Evolutionary conservation across 2,113 vertebrate species (phyloP), one percentile per base, ranked within the genome.

Genomic region (Xenotilapia longispinis): DNA sequence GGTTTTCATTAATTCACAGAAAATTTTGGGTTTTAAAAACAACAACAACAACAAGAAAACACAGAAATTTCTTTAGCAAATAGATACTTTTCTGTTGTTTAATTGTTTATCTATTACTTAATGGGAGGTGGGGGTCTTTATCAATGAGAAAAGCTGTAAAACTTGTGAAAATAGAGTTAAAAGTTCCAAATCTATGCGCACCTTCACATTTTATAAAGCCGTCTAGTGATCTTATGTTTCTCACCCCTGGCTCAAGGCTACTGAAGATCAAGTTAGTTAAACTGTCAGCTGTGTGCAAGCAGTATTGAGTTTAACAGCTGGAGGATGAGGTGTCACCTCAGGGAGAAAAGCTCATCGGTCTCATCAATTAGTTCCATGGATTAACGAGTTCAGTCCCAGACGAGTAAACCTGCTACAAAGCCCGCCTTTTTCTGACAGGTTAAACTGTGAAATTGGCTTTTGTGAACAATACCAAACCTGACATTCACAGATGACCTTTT

Each of bases 361-460:
- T 57, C 79, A 8, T 58, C 80, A 81, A 45, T 81, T 81, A 60
- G 54, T 81, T 81, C 36, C 38, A 33, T 15, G 49, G 12, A 84
- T 73, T 45, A 55, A 51, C 1, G 5, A 7, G 7, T 65, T 83
- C 42, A 8, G 4, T 36, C 45, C 8, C n/a, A 33, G 28, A 83
- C 0, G 3, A 38, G 58, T 70, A 70, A 83, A 68, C 63, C 60
- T 17, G n/a, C 70, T 31, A 49, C 70, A 78, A 78, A 31, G 17
- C 1, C 70, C 2, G 10, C 42, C 8, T 47, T 75, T 73, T 73
- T 73, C 14, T 49, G 23, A 31, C 45, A 49, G 26, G 70, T 31
- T 78, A 49, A 78, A 78, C 45, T 78, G 26, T 47, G 70, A 31
- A 78, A 78, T 65, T 45, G 0, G 1, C 21, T 42, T 54, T 73